Evolutionary conservation across 2,888 invertebrate genomes (phyloP).

Genomic region (Caenorhabditis japonica): DNA sequence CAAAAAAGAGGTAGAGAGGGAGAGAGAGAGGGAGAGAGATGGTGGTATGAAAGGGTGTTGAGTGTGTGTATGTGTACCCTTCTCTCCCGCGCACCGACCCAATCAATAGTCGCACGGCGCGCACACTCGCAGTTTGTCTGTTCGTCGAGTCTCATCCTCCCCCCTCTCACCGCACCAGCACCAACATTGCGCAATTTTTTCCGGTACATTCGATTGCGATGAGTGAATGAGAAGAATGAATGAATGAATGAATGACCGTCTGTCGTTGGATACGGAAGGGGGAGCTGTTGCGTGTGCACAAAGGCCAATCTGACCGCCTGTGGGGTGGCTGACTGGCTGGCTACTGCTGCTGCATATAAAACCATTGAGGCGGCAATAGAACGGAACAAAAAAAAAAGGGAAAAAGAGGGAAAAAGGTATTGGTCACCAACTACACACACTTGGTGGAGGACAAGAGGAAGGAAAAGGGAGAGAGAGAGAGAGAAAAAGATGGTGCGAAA

Average conservation of each 20-base stretch:
- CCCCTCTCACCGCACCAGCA: conserved; percentile 2
- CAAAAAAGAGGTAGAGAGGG: background rate
- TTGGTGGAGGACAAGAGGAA: conserved; percentile 2
- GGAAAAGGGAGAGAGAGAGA: conserved; percentile 13
- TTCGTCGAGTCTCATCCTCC: conserved; percentile 8
- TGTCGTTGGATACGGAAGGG: background rate
- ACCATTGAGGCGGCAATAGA: conserved; percentile 28
- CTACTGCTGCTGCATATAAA: no score
- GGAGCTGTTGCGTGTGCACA: background rate
- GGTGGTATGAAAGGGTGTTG: conserved; percentile 2
- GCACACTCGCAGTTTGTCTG: conserved; percentile 31
- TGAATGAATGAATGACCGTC: conserved; percentile 8
- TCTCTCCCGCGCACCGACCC: conserved; percentile 21
- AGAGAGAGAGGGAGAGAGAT: conserved; percentile 10
- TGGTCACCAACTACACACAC: conserved; percentile 5
- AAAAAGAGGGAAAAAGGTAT: conserved; percentile 9
- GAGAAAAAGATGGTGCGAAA: conserved; percentile 35
- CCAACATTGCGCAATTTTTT: conserved; percentile 19
- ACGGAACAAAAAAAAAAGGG: conserved; percentile 11
- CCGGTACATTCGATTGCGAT: conserved; percentile 25
- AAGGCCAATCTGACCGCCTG: background rate
- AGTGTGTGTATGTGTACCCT: conserved; percentile 39
- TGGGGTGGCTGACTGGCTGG: no score
- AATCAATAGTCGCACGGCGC: conserved; percentile 24
- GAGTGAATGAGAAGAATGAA: conserved; percentile 13